These are phyloP conservation scores for Phyllotreta striolata DNA, from an alignment of 2,888 invertebrate genomes.

Conservation along the genomic window DNA sequence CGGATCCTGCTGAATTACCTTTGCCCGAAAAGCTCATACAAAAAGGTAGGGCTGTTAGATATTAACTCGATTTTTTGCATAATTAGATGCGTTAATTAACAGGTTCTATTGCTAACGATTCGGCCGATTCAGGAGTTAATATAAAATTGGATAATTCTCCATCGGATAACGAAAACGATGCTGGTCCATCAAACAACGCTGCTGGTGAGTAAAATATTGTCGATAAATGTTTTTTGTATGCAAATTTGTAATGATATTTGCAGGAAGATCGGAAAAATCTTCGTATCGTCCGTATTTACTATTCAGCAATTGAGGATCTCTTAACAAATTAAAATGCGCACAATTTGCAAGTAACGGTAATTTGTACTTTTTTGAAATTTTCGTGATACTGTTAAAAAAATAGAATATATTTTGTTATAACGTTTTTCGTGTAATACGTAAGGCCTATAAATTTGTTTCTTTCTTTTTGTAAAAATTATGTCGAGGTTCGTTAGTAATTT, in stretches of 20 bases:
- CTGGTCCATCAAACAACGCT: conserved; percentile 35
- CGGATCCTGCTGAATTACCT: conserved; percentile 59
- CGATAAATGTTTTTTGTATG: conserved; percentile 39
- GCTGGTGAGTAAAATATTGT: conserved; percentile 37
- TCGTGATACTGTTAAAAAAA: conserved; percentile 5
- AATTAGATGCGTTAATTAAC: background rate
- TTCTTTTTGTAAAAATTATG: conserved; percentile 7
- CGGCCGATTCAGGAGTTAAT: conserved; percentile 57
- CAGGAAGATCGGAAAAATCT: conserved; percentile 34
- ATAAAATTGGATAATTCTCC: conserved; percentile 49
- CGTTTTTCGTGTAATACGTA: background rate
- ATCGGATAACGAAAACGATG: conserved; percentile 47
- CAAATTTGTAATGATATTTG: background rate
- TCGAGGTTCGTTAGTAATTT: background rate
- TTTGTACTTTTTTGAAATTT: conserved; percentile 16
- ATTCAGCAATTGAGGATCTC: conserved; percentile 46
- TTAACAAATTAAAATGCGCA: conserved; percentile 19
- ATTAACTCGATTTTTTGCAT: background rate
- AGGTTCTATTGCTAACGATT: conserved; percentile 51
- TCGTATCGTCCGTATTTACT: conserved; percentile 45
- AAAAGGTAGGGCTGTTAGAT: conserved; percentile 50
- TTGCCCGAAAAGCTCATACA: conserved; percentile 59
- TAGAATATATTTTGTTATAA: conserved; percentile 15
- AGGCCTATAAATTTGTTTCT: conserved; percentile 9
- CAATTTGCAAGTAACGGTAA: conserved; percentile 6